phyloP scores from a whole-genome alignment of 2,797 vertebrate species.

The Sebastes glaucus region DNA sequence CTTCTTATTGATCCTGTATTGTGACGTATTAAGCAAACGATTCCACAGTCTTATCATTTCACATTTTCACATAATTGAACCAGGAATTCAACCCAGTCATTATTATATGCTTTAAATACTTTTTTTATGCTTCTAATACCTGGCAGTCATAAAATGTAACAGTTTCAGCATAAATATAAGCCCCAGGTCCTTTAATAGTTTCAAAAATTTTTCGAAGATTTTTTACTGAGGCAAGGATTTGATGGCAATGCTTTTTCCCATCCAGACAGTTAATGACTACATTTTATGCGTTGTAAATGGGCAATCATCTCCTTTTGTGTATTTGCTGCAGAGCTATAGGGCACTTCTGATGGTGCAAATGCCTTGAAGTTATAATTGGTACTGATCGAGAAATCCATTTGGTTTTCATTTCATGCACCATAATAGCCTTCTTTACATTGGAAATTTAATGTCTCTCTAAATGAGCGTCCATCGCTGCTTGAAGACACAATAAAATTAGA shows the following conservation, averaged over 20 bases:
- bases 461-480: neutral
- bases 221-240: neutral
- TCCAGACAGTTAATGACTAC: slow-evolving; percentile 13
- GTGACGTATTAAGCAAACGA: too few relatives aligned
- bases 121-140: neutral
- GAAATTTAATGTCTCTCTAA: slow-evolving; percentile 2
- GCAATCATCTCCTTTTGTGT: neutral
- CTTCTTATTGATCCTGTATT: too few relatives aligned
- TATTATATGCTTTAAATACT: too few relatives aligned
- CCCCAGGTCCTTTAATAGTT: neutral
- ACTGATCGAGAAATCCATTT: slow-evolving; percentile 37
- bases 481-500: slow-evolving; percentile 17
- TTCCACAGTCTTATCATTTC: too few relatives aligned
- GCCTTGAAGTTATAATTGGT: slow-evolving; percentile 15
- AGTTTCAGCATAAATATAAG: neutral
- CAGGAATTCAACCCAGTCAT: too few relatives aligned
- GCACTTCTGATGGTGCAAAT: neutral
- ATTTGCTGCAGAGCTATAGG: slow-evolving; percentile 7
- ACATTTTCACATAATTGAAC: too few relatives aligned
- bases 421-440: slow-evolving; percentile 10
- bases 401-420: slow-evolving; percentile 26
- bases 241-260: neutral
- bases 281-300: slow-evolving; percentile 5
- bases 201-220: neutral
- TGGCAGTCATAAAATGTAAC: neutral